These are phyloP conservation scores for Sphecodes monilicornis DNA, from an alignment of 2,888 invertebrate species.

Conservation along the genomic window DNA sequence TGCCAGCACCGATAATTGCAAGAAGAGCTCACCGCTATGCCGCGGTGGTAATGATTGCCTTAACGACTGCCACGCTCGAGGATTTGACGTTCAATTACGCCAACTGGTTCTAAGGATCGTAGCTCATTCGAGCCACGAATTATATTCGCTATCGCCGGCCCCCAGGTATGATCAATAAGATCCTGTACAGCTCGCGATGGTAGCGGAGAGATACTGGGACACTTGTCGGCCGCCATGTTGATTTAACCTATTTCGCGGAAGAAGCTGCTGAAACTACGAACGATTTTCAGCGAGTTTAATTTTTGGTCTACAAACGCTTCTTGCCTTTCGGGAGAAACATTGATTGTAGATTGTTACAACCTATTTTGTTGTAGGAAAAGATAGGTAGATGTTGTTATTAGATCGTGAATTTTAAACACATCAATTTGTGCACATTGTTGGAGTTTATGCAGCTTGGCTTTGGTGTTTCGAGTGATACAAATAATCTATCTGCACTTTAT, in stretches of 20 bases:
- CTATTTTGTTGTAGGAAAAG: no score
- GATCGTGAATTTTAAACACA: no score
- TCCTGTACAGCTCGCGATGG: neutral
- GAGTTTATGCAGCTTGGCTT: no score
- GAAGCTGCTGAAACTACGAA: accelerated
- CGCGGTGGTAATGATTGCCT: conserved; percentile 49
- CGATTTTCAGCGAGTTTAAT: neutral
- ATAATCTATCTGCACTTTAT: no score
- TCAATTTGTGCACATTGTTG: no score
- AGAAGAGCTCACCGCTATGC: conserved; percentile 25
- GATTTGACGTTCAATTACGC: conserved; percentile 52
- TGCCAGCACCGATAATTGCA: conserved; percentile 55
- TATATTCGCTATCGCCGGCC: neutral
- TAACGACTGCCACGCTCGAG: conserved; percentile 31
- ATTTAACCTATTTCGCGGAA: neutral
- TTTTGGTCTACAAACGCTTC: neutral
- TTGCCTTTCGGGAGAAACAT: no score
- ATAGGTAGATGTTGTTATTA: no score
- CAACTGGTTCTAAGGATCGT: conserved; percentile 29
- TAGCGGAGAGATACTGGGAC: neutral
- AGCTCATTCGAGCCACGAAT: conserved; percentile 22
- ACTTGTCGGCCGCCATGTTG: neutral
- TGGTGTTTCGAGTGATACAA: no score
- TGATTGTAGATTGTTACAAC: no score
- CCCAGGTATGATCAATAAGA: neutral